phyloP scores from a whole-genome alignment of 2,797 vertebrate species.

The Rhodeus uyekii region DNA sequence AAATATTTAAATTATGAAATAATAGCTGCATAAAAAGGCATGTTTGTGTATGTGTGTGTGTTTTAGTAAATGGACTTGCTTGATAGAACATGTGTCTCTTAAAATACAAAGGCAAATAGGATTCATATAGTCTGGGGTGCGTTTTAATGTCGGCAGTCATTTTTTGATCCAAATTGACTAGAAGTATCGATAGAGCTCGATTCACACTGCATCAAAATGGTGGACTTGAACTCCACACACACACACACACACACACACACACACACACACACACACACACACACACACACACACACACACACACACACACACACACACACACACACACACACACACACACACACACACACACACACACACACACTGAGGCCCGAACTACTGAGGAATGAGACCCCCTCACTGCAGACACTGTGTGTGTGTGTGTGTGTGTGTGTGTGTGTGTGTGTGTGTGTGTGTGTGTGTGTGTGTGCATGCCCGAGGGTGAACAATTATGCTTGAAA shows the following conservation, averaged over 20 bases:
- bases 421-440: conserved; percentile 12
- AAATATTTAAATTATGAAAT: neutral
- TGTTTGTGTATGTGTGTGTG: neutral
- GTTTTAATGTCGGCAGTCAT: neutral
- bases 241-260: neutral
- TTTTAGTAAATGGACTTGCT: neutral
- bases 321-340: conserved; percentile 15
- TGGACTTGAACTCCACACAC: conserved; percentile 33
- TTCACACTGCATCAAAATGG: conserved; percentile 39
- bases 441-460: neutral
- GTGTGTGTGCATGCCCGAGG: neutral
- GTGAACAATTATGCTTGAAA: neutral
- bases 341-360: conserved; percentile 19
- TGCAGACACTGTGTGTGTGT: neutral
- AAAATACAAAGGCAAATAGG: neutral
- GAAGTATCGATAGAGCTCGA: neutral
- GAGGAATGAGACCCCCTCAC: conserved; percentile 21
- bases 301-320: conserved; percentile 29
- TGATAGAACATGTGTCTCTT: neutral
- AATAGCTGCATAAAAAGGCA: neutral
- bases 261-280: conserved; percentile 27
- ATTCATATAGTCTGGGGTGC: neutral
- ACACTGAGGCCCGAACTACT: conserved; percentile 18
- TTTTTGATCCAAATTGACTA: neutral
- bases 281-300: conserved; percentile 21